Evolutionary conservation across 2,888 invertebrate species (phyloP), one percentile per base, ranked within the genome.

Genomic region (Capitulum mitella): DNA sequence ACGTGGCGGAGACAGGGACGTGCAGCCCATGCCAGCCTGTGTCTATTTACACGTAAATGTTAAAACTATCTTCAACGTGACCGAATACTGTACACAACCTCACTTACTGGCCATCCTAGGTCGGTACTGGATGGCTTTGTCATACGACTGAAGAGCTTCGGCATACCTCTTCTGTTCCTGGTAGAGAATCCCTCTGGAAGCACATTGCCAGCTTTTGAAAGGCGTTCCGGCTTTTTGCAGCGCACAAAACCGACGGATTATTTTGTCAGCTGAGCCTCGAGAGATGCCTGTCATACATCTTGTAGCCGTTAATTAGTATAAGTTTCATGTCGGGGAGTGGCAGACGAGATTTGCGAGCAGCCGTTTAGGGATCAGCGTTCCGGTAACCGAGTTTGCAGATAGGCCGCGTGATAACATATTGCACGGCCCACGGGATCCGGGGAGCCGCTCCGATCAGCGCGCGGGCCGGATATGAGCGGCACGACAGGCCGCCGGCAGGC

Each of bases 91-190:
- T 29, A 29, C 40, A 64, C 48, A 48, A 40, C 29, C 12, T 43
- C 46, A 92, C 94, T 93, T 89, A 97, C 97, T 90, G 85, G 96
- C 95, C 87, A 97, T 90, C 84, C 94, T 93, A 82, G 97, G 96
- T 86, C 97, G 90, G 88, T 92, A 97, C 87, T 93, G 92, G 85
- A 97, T 95, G 83, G 97, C 97, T 84, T 91, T 90, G 86, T 93
- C 92, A 87, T 96, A 97, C 88, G 94, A 94, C 86, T 92, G 90
- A 85, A 96, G 91, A 81, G 97, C 95, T 85, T 94, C 94, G 83
- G 93, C 91, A 86, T 92, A 92, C 84, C 94, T 90, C 85, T 92
- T 91, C 87, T 93, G 92, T 84, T 94, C 93, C 87, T 97, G 96
- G 84, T 94, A 90, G 85, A 97, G 88, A 85, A 96, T 93, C 81